Evolutionary conservation across 2,797 vertebrate genomes (phyloP).

Genomic region (Halcyon leucocephala): DNA sequence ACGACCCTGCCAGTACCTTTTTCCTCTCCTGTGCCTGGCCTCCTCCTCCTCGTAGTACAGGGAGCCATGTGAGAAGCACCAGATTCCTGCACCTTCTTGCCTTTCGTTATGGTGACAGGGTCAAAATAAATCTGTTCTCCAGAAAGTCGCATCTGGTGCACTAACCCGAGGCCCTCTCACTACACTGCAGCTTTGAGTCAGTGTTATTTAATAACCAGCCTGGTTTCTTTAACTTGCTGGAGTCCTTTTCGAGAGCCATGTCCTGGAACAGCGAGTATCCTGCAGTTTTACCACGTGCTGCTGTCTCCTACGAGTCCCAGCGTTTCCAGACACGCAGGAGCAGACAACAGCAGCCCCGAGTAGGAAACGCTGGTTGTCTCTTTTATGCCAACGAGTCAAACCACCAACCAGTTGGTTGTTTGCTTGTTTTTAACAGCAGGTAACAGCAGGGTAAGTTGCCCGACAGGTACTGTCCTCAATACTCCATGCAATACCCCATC

Average conservation of each 20-base stretch:
- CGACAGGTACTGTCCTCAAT: neutral
- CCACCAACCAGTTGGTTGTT: no score
- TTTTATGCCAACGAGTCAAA: neutral
- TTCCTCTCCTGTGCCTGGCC: neutral
- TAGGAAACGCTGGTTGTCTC: neutral
- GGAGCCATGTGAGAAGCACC: rapidly evolving
- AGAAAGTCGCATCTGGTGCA: neutral
- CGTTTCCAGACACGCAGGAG: neutral
- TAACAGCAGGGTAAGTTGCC: neutral
- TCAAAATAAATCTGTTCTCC: neutral
- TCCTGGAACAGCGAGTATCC: neutral
- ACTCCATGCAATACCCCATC: neutral
- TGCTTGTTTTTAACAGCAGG: neutral
- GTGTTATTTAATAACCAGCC: neutral
- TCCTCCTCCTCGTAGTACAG: neutral
- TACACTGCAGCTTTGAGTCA: neutral
- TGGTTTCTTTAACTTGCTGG: neutral
- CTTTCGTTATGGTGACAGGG: neutral
- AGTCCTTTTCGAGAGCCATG: neutral
- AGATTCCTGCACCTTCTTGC: neutral
- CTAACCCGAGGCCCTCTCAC: neutral
- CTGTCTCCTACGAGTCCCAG: neutral
- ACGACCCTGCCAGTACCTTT: neutral
- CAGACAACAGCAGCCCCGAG: neutral
- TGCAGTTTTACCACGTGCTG: neutral